Evolutionary conservation across 2,797 vertebrate species (phyloP).

Genomic region (Sternarchorhynchus goeldii): DNA sequence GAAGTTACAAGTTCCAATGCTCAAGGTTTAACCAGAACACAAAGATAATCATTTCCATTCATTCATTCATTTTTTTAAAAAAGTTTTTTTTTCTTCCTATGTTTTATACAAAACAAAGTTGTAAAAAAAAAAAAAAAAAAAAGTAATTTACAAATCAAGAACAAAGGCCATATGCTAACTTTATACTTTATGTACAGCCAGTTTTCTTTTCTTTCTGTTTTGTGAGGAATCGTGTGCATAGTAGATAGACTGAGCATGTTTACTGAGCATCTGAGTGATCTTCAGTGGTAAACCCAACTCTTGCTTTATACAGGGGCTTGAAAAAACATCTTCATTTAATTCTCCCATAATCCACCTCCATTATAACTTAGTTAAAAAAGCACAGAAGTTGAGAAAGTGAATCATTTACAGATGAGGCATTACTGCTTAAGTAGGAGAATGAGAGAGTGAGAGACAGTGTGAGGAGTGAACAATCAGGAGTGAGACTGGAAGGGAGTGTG

Average conservation of each 20-base stretch:
- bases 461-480: not conserved
- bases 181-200: constrained; percentile 97
- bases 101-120: constrained; percentile 92
- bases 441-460: constrained; percentile 65
- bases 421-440: constrained; percentile 77
- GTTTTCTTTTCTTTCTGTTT: constrained; percentile 51
- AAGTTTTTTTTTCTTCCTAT: constrained; percentile 79
- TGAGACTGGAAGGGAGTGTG: constrained; percentile 58
- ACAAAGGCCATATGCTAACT: constrained; percentile 94
- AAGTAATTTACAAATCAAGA: constrained; percentile 99
- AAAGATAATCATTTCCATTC: constrained; percentile 79
- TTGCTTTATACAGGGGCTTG: constrained; percentile 71
- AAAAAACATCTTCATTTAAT: constrained; percentile 65
- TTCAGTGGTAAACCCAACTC: constrained; percentile 70
- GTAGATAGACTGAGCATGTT: constrained; percentile 82
- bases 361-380: constrained; percentile 67
- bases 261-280: constrained; percentile 60
- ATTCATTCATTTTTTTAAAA: constrained; percentile 67
- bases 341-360: constrained; percentile 67
- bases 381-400: constrained; percentile 67
- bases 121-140: constrained; percentile 90
- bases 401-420: constrained; percentile 94
- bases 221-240: constrained; percentile 83
- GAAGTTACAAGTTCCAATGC: constrained; percentile 92
- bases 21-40: constrained; percentile 91